These are phyloP conservation scores for Strigops habroptila DNA, from an alignment of 2,113 vertebrate genomes.

Conservation along the genomic window DNA sequence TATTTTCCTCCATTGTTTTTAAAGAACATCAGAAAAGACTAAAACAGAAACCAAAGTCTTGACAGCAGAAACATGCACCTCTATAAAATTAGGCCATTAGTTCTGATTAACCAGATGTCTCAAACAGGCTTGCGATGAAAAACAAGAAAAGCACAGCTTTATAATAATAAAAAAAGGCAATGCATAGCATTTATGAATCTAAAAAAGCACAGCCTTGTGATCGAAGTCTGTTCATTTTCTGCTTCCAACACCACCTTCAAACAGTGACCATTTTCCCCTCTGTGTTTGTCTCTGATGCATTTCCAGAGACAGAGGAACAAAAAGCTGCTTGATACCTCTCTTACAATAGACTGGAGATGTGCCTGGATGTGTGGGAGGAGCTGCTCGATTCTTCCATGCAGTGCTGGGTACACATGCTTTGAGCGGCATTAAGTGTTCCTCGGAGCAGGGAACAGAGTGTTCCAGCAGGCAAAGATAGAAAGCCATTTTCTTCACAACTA, in stretches of 20 bases:
- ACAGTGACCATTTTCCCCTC: not conserved
- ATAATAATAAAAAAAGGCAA: not conserved
- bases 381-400: not conserved
- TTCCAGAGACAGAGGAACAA: conserved; percentile 24
- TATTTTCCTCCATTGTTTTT: not conserved
- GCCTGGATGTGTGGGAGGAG: conserved; percentile 54
- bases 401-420: not conserved
- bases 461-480: conserved; percentile 52
- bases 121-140: not conserved
- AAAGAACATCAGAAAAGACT: not conserved
- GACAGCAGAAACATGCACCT: not conserved
- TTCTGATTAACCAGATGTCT: not conserved
- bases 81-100: not conserved
- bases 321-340: conserved; percentile 3
- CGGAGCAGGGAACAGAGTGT: conserved; percentile 37
- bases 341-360: conserved; percentile 34
- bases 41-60: not conserved
- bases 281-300: not conserved
- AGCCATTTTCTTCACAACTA: conserved; percentile 29
- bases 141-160: not conserved
- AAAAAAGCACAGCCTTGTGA: not conserved
- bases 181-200: not conserved
- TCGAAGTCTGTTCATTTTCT: not conserved
- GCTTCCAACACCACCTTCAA: not conserved
- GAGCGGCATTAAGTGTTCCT: conserved; percentile 23